A percentile compares a stretch with the other conserved stretches of the same genome.
Conservation (phyloP, 30 jellyfish, hydroid and myxozoan genomes). For the Aurelia aurita complex sp. Pacific region DNA sequence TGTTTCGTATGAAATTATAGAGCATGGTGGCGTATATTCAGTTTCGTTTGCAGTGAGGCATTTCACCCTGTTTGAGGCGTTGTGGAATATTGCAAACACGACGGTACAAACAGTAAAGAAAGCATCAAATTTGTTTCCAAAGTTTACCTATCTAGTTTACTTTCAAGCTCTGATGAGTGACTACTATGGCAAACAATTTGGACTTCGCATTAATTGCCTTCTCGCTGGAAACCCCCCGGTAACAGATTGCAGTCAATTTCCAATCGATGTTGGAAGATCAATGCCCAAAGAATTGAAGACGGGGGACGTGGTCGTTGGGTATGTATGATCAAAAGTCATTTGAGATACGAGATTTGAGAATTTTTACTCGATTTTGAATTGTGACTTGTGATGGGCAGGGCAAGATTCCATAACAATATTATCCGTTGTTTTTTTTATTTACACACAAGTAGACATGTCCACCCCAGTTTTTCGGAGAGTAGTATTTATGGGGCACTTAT, state of each 20-base stretch:
- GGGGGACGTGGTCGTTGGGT: slow-evolving; percentile 83
- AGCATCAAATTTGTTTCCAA: slow-evolving; percentile 43
- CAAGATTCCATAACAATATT: too few species aligned
- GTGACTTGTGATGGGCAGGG: too few species aligned
- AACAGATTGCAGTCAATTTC: slow-evolving; percentile 65
- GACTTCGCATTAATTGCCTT: slow-evolving; percentile 74
- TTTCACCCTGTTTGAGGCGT: slow-evolving; percentile 72
- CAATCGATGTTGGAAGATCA: slow-evolving; percentile 78
- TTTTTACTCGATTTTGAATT: too few species aligned
- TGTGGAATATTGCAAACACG: slow-evolving; percentile 59
- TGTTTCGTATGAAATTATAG: slow-evolving; percentile 21
- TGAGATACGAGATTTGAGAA: too few species aligned
- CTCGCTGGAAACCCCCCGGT: slow-evolving; percentile 70
- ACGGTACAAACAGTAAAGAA: slow-evolving; percentile 45
- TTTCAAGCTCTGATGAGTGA: slow-evolving; percentile 94
- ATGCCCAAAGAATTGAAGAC: slow-evolving; percentile 69
- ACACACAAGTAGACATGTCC: too few species aligned
- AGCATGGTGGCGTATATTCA: slow-evolving; percentile 27
- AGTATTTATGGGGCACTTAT: too few species aligned
- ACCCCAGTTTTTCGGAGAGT: too few species aligned
- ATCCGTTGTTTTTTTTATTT: too few species aligned
- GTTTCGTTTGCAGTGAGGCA: slow-evolving; percentile 74
- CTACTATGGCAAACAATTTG: slow-evolving; percentile 80
- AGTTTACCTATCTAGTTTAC: slow-evolving; percentile 66
- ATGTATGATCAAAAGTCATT: not conserved